These are phyloP conservation scores for Heliconius nattereri DNA, from an alignment of 1,140 invertebrate genomes.

Conservation along the genomic window DNA sequence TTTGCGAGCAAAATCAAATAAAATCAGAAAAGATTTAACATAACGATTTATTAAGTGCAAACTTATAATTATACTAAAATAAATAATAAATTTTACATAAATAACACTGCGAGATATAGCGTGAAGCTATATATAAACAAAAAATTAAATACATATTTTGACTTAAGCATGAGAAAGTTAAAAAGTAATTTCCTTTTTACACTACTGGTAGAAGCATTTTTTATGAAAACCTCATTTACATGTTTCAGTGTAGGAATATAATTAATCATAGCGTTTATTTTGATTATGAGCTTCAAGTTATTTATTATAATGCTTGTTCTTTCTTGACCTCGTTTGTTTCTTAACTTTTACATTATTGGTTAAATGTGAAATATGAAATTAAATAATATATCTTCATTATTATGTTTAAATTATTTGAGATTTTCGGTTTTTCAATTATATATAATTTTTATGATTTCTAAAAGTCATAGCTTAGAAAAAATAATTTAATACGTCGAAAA, in stretches of 20 bases:
- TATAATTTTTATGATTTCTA: no score
- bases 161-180: neutral
- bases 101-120: no score
- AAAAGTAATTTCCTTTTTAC: slow-evolving; percentile 35
- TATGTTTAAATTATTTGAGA: neutral
- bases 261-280: slow-evolving; percentile 33
- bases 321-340: neutral
- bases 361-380: neutral
- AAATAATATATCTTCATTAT: neutral
- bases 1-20: no score
- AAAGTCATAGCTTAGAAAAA: no score
- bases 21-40: no score
- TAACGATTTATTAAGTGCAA: no score
- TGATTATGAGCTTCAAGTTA: neutral
- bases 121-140: no score
- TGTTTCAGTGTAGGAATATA: slow-evolving; percentile 30
- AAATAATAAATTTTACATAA: no score
- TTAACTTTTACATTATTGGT: neutral
- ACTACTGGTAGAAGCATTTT: neutral
- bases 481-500: no score
- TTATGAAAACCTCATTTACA: slow-evolving; percentile 30
- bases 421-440: no score
- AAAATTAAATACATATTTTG: neutral
- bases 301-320: slow-evolving; percentile 16
- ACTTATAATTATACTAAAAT: no score